Base-by-base conservation (phyloP, 2,113 vertebrate species). In the Nycticebus coucang region DNA sequence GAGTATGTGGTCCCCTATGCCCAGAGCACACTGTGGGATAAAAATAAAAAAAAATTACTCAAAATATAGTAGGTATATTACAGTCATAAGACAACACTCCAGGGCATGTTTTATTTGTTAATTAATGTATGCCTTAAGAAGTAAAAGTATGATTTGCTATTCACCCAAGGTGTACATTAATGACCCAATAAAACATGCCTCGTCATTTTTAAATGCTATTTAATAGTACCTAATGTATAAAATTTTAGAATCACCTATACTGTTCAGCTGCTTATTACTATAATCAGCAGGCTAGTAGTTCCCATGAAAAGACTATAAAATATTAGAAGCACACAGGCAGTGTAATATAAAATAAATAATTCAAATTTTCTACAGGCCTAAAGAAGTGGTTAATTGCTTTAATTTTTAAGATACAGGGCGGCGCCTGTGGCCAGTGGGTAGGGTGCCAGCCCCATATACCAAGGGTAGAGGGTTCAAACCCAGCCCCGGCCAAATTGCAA, bases 61-160 rank as follows among this genome's bases (percentile, higher is more conserved):
- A 80, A 96, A 96, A 94, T 94, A 95, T 37, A 80, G 35, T 82
- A 96, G 22, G 30, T 94, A 35, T 66, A 78, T 96, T 94, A 87
- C 0, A 80, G 68, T 69, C 92, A 57, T 22, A 68, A 83, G 89
- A 97, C 13, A 11, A 86, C 95, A 84, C 92, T 91, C 59, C 66
- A 91, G 95, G 83, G 77, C 79, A 92, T 91, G 60, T 97, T 98
- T 97, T 92, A 97, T 96, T 93, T 78, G 87, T 96, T 87, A 94
- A 93, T 96, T 97, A 97, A 98, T 50, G 26, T 92, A 79, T 95
- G 92, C 53, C 82, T 92, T 85, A 97, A 77, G 96, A 95, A 94
- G 24, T 15, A 45, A 97, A 97, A 78, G 86, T 87, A 96, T 84
- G 91, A 93, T 45, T 95, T 80, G 95, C 79, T 60, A 90, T 82